Evolutionary conservation across 2,113 vertebrate species (phyloP).

Genomic region (Microtus ochrogaster): DNA sequence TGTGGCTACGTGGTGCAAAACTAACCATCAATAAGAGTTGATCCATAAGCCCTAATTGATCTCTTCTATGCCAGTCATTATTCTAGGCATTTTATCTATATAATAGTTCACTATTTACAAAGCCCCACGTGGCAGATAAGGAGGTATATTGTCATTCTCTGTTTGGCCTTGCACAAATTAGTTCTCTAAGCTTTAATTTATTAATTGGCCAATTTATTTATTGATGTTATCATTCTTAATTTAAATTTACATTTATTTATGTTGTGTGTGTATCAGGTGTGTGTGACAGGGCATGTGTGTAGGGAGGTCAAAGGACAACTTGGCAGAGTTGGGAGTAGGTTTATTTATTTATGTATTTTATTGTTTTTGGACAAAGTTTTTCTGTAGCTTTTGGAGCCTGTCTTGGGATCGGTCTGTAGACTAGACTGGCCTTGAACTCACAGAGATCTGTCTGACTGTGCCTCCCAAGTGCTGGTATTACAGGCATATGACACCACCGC

Average conservation of each 20-base stretch:
- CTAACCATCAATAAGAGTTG: not conserved
- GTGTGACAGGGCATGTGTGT: not conserved
- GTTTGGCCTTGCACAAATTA: not conserved
- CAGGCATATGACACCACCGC: too few species aligned
- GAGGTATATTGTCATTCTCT: not conserved
- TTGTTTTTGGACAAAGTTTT: too few species aligned
- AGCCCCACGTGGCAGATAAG: not conserved
- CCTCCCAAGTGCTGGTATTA: too few species aligned
- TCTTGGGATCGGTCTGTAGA: too few species aligned
- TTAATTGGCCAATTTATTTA: not conserved
- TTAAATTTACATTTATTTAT: not conserved
- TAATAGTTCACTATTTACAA: not conserved
- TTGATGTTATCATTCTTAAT: not conserved
- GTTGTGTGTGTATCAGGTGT: not conserved
- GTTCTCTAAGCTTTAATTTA: slow-evolving; percentile 27
- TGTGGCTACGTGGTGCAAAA: fast-evolving
- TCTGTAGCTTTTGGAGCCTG: too few species aligned
- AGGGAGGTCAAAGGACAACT: not conserved
- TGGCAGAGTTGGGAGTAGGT: not conserved
- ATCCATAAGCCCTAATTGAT: not conserved
- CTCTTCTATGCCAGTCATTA: not conserved
- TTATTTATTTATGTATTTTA: too few species aligned
- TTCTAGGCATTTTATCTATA: not conserved
- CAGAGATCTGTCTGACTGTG: too few species aligned
- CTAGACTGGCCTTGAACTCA: too few species aligned